These are phyloP conservation scores for Propithecus perrieri DNA, from an alignment of 2,797 vertebrate species.

Conservation along the genomic window DNA sequence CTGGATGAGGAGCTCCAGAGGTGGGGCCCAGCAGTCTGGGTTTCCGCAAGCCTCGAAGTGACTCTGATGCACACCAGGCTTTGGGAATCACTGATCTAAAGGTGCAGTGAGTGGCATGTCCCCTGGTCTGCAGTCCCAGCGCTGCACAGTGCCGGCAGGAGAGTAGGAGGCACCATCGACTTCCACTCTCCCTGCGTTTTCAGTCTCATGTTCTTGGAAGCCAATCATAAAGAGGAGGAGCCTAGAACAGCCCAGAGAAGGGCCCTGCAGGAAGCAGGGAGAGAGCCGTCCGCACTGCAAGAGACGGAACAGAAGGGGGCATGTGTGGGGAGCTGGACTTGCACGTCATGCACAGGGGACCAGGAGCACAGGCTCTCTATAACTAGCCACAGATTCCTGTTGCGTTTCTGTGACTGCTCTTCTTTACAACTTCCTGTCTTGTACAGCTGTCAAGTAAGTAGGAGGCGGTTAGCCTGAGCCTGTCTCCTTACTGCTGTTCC, in stretches of 20 bases:
- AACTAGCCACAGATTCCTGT: background rate
- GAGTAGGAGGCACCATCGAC: background rate
- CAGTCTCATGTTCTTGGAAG: background rate
- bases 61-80: background rate
- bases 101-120: background rate
- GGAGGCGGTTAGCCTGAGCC: background rate
- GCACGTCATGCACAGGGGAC: fast-evolving
- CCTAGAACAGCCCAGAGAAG: background rate
- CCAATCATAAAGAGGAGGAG: background rate
- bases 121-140: background rate
- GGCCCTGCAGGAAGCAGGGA: background rate
- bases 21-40: fast-evolving
- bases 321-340: background rate
- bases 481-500: background rate
- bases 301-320: background rate
- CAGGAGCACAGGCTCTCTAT: background rate
- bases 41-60: background rate
- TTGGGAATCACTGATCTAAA: background rate
- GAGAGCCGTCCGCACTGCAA: fast-evolving
- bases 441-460: background rate
- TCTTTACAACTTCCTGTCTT: background rate
- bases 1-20: background rate
- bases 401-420: no score
- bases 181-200: background rate
- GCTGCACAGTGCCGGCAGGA: no score